Evolutionary conservation across 2,113 vertebrate genomes (phyloP), one percentile per base, ranked within the genome.

Genomic region (Plecotus auritus): DNA sequence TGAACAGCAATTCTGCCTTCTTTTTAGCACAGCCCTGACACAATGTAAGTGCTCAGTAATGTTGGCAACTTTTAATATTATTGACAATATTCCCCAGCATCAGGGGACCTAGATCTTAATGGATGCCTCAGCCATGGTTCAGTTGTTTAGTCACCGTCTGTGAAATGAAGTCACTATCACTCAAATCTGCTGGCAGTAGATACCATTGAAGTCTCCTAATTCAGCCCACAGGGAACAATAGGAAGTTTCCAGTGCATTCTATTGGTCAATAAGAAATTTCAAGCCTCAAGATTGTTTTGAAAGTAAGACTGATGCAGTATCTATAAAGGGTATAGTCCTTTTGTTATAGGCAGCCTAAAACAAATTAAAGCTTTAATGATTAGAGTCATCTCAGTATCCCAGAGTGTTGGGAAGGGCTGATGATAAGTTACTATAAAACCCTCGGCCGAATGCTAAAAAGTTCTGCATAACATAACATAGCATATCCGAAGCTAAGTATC

Each of bases 141-240:
- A 96, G 88, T 95, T 95, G 93, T 76, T 76, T 45, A 51, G 95
- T 95, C 82, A 93, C 88, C 3, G 0, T 90, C 82, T 97, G 97
- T 97, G 94, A 97, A 97, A 97, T 97, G 91, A 97, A 91, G 66
- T 93, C 88, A 37, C 93, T 74, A 7, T 94, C 70, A 66, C 82
- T 69, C 42, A 92, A 37, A 35, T 85, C 88, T 70, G 86, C 74
- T 47, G 61, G 88, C 9, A 9, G 35, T 61, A 67, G 91, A 78
- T 83, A 91, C 61, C 73, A 83, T 2, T 66, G 56, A 92, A 92
- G 51, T 89, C 56, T 88, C 73, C 85, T 85, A 84, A 93, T 95
- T 86, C 95, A 95, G 76, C 83, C 91, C 91, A 42, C 49, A 28
- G 64, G 85, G 64, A 91, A 78, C 78, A 89, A 22, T 54, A 90